phyloP scores from a whole-genome alignment of 2,888 invertebrate species.

The Amblyjoppa fuscipennis region DNA sequence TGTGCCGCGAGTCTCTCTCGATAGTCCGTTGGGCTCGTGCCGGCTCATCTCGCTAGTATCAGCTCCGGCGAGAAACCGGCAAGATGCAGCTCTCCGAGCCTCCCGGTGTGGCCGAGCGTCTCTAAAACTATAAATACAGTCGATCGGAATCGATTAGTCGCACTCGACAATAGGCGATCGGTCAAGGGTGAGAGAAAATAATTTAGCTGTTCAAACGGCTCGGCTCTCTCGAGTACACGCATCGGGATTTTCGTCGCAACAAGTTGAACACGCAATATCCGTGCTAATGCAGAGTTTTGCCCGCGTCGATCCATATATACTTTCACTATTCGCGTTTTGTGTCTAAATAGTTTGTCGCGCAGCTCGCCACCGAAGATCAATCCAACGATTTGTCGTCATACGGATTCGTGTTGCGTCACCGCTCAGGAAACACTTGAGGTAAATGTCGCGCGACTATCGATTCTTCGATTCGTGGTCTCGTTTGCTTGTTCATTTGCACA shows the following conservation, averaged over 20 bases:
- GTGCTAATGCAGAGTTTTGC: slow-evolving; percentile 6
- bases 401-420: neutral
- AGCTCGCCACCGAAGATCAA: slow-evolving; percentile 48
- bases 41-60: slow-evolving; percentile 81
- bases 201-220: slow-evolving; percentile 42
- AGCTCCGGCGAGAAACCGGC: slow-evolving; percentile 73
- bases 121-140: neutral
- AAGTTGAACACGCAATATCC: slow-evolving; percentile 60
- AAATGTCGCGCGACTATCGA: neutral
- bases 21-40: slow-evolving; percentile 73
- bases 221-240: slow-evolving; percentile 58
- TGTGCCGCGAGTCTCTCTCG: slow-evolving; percentile 67
- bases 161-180: neutral
- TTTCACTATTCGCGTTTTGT: slow-evolving; percentile 68
- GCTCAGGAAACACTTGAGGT: neutral
- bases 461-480: neutral
- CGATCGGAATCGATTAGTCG: neutral
- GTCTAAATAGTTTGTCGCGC: slow-evolving; percentile 17
- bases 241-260: slow-evolving; percentile 39
- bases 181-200: neutral
- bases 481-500: neutral
- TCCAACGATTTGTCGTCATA: slow-evolving; percentile 1
- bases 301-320: slow-evolving; percentile 29
- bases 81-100: slow-evolving; percentile 77
- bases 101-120: slow-evolving; percentile 43